Percentiles rank a stretch among this genome's conserved stretches.
Evolutionary conservation across 2,888 invertebrate genomes (phyloP).

Genomic region (Rhamphomyia laevipes): DNA sequence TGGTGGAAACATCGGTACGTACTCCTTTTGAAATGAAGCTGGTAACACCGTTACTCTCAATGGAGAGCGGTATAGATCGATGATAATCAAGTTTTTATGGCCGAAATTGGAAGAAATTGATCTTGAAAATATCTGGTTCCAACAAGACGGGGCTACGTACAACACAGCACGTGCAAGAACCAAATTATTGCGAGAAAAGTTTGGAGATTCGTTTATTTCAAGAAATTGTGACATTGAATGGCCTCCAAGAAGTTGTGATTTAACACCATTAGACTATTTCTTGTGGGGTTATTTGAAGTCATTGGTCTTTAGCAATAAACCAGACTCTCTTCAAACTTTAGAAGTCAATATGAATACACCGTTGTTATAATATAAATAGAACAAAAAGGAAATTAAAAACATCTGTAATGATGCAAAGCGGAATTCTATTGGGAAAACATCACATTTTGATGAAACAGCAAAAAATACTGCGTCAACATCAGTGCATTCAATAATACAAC

Average conservation of each 20-base stretch:
- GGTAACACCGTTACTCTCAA: neutral
- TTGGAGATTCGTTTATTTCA: neutral
- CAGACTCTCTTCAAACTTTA: conserved; percentile 3
- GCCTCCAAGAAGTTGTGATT: conserved; percentile 6
- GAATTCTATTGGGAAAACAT: too few species aligned
- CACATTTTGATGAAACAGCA: too few species aligned
- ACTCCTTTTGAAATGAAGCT: neutral
- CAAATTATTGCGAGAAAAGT: conserved; percentile 4
- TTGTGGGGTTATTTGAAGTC: conserved; percentile 7
- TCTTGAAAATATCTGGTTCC: conserved; percentile 6
- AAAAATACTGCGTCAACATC: too few species aligned
- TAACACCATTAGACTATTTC: conserved; percentile 7
- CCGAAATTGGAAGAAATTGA: conserved; percentile 1
- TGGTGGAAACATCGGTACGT: neutral
- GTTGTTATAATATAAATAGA: too few species aligned
- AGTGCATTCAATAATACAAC: too few species aligned
- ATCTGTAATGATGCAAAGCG: too few species aligned
- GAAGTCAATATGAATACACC: conserved; percentile 5
- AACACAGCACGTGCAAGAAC: conserved; percentile 12
- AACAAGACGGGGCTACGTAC: conserved; percentile 14
- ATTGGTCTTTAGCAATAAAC: conserved; percentile 1
- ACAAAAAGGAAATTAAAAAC: too few species aligned
- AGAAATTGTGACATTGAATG: neutral
- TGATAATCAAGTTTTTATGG: conserved; percentile 4
- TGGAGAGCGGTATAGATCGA: conserved; percentile 2